Percentiles rank a stretch among this genome's conserved stretches.
These are phyloP conservation scores for Nemoura dubitans DNA, from an alignment of 2,888 invertebrate genomes.

Conservation along the genomic window DNA sequence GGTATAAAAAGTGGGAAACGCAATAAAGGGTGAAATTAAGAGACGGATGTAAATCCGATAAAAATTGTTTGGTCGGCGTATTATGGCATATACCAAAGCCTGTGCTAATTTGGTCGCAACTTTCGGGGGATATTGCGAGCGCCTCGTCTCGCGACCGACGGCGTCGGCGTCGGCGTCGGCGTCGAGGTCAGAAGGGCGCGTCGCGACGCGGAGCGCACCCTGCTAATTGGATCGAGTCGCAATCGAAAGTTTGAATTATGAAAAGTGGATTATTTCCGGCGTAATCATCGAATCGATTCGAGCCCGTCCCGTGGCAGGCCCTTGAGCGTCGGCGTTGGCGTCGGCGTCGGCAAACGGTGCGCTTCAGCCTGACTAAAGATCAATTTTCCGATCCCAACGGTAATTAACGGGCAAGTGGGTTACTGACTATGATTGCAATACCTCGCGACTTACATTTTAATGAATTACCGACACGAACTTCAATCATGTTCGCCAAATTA, in stretches of 20 bases:
- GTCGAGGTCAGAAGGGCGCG: conserved; percentile 10
- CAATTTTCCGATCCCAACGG: background rate
- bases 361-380: background rate
- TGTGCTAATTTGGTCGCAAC: background rate
- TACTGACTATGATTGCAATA: background rate
- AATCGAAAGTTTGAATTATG: conserved; percentile 34
- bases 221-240: conserved; percentile 22
- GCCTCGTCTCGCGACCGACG: background rate
- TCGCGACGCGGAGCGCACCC: background rate
- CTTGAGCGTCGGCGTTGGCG: background rate
- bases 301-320: background rate
- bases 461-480: background rate
- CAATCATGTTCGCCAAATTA: background rate
- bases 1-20: background rate
- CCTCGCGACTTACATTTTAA: background rate
- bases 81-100: background rate
- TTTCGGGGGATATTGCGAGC: background rate
- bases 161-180: background rate
- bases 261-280: conserved; percentile 32
- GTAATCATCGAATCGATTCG: conserved; percentile 17
- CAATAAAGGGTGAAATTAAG: background rate
- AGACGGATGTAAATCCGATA: background rate
- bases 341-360: background rate
- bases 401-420: conserved; percentile 5
- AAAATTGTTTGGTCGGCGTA: background rate